A percentile compares a stretch with the other conserved stretches of the same genome.
These are phyloP conservation scores for Villa cingulata DNA, from an alignment of 2,888 invertebrate genomes.

Conservation along the genomic window DNA sequence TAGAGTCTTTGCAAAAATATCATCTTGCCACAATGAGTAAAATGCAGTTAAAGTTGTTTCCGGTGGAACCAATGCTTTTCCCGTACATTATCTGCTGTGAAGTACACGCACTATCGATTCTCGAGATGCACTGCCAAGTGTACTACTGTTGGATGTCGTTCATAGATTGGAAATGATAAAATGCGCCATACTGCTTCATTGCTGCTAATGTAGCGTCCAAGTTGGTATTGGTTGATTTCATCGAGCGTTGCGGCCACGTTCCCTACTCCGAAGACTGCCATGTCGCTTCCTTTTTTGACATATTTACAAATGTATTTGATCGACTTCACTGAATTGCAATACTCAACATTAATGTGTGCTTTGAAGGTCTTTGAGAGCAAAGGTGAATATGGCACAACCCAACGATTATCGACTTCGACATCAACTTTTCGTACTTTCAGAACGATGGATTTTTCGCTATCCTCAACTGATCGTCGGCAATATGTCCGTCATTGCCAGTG, in stretches of 20 bases:
- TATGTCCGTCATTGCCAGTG: conserved; percentile 3
- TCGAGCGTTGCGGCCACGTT: conserved; percentile 3
- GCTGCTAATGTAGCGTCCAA: neutral
- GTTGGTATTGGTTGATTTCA: conserved; percentile 2
- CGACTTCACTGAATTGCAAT: no score
- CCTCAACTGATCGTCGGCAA: conserved; percentile 12
- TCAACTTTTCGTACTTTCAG: conserved; percentile 6
- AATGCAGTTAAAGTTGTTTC: no score
- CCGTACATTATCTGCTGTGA: no score
- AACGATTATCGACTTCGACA: conserved; percentile 22
- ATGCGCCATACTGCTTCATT: no score
- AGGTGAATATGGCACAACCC: conserved; percentile 27
- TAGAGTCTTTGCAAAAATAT: conserved; percentile 16
- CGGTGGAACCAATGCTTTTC: no score
- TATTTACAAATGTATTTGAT: no score
- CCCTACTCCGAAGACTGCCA: neutral
- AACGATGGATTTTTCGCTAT: conserved; percentile 9
- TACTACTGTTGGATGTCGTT: conserved; percentile 1
- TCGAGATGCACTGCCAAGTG: no score
- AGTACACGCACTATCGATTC: no score
- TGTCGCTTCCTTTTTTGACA: conserved; percentile 2
- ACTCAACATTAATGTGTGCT: no score
- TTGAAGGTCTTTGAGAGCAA: conserved; percentile 21
- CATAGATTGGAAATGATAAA: no score
- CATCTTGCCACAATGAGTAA: no score